Evolutionary conservation across 2,113 vertebrate species (phyloP).

Genomic region (Taurulus bubalis): DNA sequence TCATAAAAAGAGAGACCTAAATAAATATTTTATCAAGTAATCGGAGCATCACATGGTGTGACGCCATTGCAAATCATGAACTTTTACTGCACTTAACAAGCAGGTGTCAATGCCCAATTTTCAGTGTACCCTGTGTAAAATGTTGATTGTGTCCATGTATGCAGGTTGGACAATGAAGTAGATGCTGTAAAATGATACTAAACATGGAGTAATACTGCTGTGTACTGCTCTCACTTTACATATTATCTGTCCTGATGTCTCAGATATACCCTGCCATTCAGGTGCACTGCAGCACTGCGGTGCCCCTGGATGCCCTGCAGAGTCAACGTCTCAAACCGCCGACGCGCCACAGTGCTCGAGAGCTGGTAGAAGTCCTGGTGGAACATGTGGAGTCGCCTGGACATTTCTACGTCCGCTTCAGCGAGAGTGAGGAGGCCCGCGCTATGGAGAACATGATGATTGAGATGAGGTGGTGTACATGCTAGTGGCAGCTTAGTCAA

Average conservation of each 20-base stretch:
- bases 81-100: not conserved
- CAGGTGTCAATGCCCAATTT: not conserved
- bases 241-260: conserved; percentile 60
- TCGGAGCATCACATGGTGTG: not conserved
- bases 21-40: not conserved
- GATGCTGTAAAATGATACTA: not conserved
- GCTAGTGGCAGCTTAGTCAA: not conserved
- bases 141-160: not conserved
- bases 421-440: conserved; percentile 78
- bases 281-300: conserved; percentile 51
- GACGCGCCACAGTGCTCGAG: conserved; percentile 67
- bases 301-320: conserved; percentile 89
- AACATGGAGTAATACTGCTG: not conserved
- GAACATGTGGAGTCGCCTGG: conserved; percentile 87
- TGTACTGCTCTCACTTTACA: not conserved
- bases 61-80: not conserved
- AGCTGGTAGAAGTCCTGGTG: conserved; percentile 86
- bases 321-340: conserved; percentile 84
- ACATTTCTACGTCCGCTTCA: conserved; percentile 89
- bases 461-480: conserved; percentile 89
- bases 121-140: not conserved
- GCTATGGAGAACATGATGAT: conserved; percentile 91
- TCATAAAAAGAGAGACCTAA: no score
- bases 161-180: not conserved
- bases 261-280: conserved; percentile 58